Base-by-base conservation (phyloP, 2,888 invertebrate genomes). In the Chymomyza amoena region DNA sequence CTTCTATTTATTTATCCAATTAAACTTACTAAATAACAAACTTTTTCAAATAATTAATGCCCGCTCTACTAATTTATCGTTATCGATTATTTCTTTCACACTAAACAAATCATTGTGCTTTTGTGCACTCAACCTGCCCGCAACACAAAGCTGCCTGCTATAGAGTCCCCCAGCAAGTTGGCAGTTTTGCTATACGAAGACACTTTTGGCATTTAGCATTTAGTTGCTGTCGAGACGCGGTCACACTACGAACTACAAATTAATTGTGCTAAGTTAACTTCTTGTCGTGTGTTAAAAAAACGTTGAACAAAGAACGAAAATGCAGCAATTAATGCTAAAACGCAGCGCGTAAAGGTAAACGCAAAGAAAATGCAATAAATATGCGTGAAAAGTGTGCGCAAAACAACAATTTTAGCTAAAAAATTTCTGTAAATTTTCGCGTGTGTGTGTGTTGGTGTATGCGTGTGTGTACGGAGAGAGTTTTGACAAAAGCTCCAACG, bases 261-360 rank as follows among this genome's bases (percentile, higher is more conserved):
- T 45, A 45, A 45, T 45, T 45, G 39, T 45, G 39, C 39, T 45
- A 45, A 45, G 39, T 45, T 45, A 45, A 45, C 39, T 13, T 45
- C 39, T 45, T 45, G 39, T 45, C 39, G 39, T 45, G 39, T 45
- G 39, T 45, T 10, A 45, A 45, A 45, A 45, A 45, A 45, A 32
- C 1, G 39, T 45, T 45, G 39, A 54, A 54, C 52, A 54, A 54
- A 54, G 16, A 18, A 18, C 52, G 18, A 57, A 57, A 57, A 25
- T 57, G 20, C 20, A 57, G 9, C 25, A 25, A 25, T 13, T 80
- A 78, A 75, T 80, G 80, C 75, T 65, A 72, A 78, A 80, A 68
- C 78, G 78, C 70, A 72, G 54, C 75, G 75, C 78, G 78, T 72
- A 7, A 78, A 80, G 78, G 78, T 78, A 78, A 77, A 77, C 68